A percentile compares a stretch with the other conserved stretches of the same genome.
These are phyloP conservation scores for Scolopax bukidnonensis DNA, from an alignment of 2,797 vertebrate genomes.

Conservation along the genomic window DNA sequence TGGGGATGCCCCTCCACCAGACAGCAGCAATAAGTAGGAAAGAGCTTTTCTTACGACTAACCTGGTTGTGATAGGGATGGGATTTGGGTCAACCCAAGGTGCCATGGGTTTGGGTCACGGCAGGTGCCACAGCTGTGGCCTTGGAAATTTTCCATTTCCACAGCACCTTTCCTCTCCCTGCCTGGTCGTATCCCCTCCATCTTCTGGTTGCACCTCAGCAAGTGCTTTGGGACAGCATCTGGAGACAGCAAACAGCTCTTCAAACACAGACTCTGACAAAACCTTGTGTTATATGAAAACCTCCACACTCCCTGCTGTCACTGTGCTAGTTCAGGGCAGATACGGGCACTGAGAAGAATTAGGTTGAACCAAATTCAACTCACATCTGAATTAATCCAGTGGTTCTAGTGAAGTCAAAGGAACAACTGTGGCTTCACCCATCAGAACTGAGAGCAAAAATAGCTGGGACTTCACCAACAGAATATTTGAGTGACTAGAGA, in stretches of 20 bases:
- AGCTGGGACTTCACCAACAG: not conserved
- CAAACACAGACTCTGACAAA: not conserved
- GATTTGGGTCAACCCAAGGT: not conserved
- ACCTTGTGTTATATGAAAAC: not conserved
- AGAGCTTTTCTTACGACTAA: not conserved
- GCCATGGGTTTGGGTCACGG: too few relatives aligned
- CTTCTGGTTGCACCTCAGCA: not conserved
- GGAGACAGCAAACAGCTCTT: not conserved
- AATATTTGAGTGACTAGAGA: not conserved
- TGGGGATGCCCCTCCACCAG: not conserved
- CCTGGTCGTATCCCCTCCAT: not conserved
- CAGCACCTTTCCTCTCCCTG: not conserved
- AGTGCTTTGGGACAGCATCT: not conserved
- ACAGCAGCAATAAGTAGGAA: not conserved
- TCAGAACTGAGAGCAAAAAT: not conserved
- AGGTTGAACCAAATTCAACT: not conserved
- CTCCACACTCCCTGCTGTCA: accelerated
- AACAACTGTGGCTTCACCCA: not conserved
- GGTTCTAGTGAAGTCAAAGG: not conserved
- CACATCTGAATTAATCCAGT: not conserved
- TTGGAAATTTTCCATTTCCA: not conserved
- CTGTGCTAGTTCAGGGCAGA: not conserved
- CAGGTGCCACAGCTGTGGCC: not conserved
- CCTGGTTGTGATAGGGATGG: not conserved
- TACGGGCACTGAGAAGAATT: not conserved